A percentile compares a stretch with the other conserved stretches of the same genome.
These are phyloP conservation scores for Arbacia lixula DNA, from an alignment of 53 echinoderm and acorn worm genomes.

Conservation along the genomic window DNA sequence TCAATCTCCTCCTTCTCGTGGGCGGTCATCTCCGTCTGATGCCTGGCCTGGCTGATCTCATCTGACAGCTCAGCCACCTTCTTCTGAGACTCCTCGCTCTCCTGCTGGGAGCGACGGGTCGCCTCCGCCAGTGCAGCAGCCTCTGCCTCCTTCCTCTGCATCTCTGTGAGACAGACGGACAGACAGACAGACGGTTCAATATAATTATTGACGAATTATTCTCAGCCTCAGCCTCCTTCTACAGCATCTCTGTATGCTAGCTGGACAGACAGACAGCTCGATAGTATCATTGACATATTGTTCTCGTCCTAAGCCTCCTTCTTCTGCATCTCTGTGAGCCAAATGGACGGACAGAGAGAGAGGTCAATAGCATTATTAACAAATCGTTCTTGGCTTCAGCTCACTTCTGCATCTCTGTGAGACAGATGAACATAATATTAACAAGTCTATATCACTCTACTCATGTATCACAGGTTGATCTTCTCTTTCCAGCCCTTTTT, in stretches of 20 bases:
- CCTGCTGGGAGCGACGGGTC: conserved; percentile 30
- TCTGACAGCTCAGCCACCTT: conserved; percentile 64
- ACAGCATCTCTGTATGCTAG: not conserved
- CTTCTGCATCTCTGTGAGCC: not conserved
- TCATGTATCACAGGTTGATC: too few species aligned
- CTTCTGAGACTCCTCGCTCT: conserved; percentile 54
- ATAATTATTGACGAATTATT: too few species aligned
- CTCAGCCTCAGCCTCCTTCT: not conserved
- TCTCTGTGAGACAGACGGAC: conserved; percentile 35
- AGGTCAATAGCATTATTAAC: too few species aligned
- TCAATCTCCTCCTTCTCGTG: conserved; percentile 41
- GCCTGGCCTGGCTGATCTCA: conserved; percentile 23
- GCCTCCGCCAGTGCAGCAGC: conserved; percentile 46
- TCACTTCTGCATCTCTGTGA: too few species aligned
- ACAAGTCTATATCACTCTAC: too few species aligned
- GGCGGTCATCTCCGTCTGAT: conserved; percentile 32
- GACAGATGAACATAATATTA: too few species aligned
- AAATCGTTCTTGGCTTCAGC: too few species aligned
- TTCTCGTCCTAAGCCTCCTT: not conserved
- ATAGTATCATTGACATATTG: too few species aligned
- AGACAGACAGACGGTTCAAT: too few species aligned
- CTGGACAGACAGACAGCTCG: too few species aligned
- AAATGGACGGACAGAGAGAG: too few species aligned
- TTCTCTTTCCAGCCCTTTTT: too few species aligned
- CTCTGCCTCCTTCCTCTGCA: conserved; percentile 57